Evolutionary conservation across 2,797 vertebrate genomes (phyloP).

Genomic region (Sebastes diaconus): DNA sequence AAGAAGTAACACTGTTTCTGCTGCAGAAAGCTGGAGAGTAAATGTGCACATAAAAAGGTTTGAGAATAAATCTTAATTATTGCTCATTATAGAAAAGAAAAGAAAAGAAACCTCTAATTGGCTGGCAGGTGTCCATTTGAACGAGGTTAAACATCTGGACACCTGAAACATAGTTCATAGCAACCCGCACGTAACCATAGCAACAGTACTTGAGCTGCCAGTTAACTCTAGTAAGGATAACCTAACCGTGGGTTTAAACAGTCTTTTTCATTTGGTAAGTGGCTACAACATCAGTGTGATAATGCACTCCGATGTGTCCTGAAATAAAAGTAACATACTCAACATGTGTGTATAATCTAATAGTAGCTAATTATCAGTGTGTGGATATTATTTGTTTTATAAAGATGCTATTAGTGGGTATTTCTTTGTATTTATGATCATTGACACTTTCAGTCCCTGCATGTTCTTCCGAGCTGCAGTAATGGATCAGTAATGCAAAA

Average conservation of each 20-base stretch:
- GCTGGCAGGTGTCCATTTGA: not conserved
- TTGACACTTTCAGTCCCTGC: not conserved
- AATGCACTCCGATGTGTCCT: not conserved
- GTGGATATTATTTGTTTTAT: not conserved
- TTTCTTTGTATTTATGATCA: not conserved
- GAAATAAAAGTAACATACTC: not conserved
- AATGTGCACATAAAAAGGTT: not conserved
- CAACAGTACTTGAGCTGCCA: not conserved
- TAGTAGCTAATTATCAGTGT: not conserved
- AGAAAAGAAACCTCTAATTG: not conserved
- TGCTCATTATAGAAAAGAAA: slow-evolving; percentile 1
- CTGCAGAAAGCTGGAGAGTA: not conserved
- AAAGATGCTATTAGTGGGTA: not conserved
- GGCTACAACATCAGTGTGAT: not conserved
- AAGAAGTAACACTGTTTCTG: not conserved
- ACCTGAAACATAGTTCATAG: not conserved
- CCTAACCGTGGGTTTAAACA: not conserved
- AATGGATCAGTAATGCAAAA: not conserved
- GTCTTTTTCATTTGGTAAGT: not conserved
- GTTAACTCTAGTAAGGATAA: not conserved
- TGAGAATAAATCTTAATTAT: not conserved
- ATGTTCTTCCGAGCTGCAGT: not conserved
- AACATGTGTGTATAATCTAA: not conserved
- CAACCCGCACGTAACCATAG: not conserved
- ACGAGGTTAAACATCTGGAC: not conserved